A percentile compares a stretch with the other conserved stretches of the same genome.
Conservation (phyloP, 2,113 vertebrate species). For the Perca flavescens region DNA sequence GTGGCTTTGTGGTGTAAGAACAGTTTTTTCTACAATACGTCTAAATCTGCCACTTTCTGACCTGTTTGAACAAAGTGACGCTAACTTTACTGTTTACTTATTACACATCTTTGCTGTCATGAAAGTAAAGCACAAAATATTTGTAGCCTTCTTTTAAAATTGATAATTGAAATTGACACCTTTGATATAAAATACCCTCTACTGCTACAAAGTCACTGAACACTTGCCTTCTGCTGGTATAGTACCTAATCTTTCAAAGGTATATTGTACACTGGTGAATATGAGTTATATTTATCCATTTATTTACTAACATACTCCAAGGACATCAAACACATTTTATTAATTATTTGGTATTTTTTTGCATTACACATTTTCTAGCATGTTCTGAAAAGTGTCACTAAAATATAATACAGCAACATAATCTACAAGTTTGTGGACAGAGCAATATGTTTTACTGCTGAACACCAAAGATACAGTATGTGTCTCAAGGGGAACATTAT, state of each 20-base stretch:
- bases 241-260: background rate
- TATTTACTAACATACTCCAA: background rate
- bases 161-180: too few species aligned
- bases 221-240: background rate
- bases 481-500: background rate
- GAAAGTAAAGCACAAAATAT: conserved; percentile 2
- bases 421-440: background rate
- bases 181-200: background rate
- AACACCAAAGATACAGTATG: background rate
- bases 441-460: background rate
- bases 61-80: background rate
- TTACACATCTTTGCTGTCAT: background rate
- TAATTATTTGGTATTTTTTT: background rate
- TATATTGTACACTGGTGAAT: background rate
- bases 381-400: background rate
- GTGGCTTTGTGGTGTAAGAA: background rate
- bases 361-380: background rate
- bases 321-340: background rate
- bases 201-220: background rate
- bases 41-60: background rate
- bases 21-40: background rate
- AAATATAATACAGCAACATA: background rate
- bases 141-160: background rate
- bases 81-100: background rate
- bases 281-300: background rate